Base-by-base conservation (phyloP, 2,888 invertebrate genomes). In the Melieria picta region DNA sequence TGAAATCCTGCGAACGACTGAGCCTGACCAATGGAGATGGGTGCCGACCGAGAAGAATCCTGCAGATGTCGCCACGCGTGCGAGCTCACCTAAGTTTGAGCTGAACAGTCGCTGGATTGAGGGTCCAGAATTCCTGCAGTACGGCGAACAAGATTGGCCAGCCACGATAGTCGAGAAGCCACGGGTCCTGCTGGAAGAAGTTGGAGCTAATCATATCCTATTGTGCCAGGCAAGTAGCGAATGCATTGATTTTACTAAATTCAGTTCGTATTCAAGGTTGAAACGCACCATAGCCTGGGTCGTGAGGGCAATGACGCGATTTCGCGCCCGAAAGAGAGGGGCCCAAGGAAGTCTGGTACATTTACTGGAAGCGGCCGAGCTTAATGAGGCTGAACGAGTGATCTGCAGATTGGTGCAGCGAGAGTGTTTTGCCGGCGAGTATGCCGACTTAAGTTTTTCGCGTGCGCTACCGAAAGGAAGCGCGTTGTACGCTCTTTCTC, bases 21-120 rank as follows among this genome's bases (percentile, higher is more conserved):
- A 68, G 4, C 30, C 72, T 30, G 66, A 71, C 13, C 74, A 79
- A 45, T 81, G 78, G 77, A 70, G 70, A 10, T 80, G 78, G 75
- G 71, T 75, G 5, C 75, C 79, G 7, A 73, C 79, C 1, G 73
- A 74, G 4, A 13, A 65, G 10, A 80, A 80, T 67, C 66, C 71
- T 11, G 79, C 80, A 47, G 79, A 80, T 71, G 76, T 43, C 30
- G 76, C 76, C 9, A 78, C 76, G 4, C 75, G 77, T 45, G 7
- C 69, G 9, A 7, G 3, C 7, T 13, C 55, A 4, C 52, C 65
- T 5, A 65, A 13, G 13, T 55, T 30, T 7, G n/a, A 43, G 0
- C 7, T 0, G 1, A 5, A 30, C 2, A 48, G 13, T 1, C 48
- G 48, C 11, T 62, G 62, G 62, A 16, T 48, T 30, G 13, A 48